Percentiles rank a stretch among this genome's conserved stretches.
These are phyloP conservation scores for Melanocharis versteri DNA, from an alignment of 2,113 vertebrate species.

Conservation along the genomic window DNA sequence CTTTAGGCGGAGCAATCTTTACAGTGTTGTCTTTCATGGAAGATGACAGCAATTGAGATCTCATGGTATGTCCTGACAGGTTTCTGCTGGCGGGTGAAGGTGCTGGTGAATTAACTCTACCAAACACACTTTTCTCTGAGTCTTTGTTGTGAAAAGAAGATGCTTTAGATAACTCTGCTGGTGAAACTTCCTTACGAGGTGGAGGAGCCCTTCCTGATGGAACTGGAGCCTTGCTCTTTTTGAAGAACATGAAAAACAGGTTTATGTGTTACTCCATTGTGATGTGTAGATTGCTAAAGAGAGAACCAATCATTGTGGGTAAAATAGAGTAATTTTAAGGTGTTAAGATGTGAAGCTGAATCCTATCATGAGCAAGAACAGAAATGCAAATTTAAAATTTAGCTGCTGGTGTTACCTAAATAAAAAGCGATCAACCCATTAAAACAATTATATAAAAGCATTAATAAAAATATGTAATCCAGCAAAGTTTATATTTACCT, in stretches of 20 bases:
- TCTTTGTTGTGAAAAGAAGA: not conserved
- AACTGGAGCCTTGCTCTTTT: not conserved
- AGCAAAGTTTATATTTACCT: not conserved
- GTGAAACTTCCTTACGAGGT: not conserved
- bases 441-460: not conserved
- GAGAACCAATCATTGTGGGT: not conserved
- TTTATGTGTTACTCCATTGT: not conserved
- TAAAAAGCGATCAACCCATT: not conserved
- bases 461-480: not conserved
- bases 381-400: not conserved
- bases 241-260: not conserved
- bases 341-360: not conserved
- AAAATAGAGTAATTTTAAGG: not conserved
- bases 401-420: not conserved
- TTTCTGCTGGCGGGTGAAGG: not conserved
- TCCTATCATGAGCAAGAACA: not conserved
- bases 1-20: not conserved
- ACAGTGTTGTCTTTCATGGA: not conserved
- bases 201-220: not conserved
- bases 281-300: not conserved
- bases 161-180: not conserved
- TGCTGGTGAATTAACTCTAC: not conserved
- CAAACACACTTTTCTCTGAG: not conserved
- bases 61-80: fast-evolving
- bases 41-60: not conserved